Evolutionary conservation across 2,113 vertebrate species (phyloP), one percentile per base, ranked within the genome.

Genomic region (Argyrosomus japonicus): DNA sequence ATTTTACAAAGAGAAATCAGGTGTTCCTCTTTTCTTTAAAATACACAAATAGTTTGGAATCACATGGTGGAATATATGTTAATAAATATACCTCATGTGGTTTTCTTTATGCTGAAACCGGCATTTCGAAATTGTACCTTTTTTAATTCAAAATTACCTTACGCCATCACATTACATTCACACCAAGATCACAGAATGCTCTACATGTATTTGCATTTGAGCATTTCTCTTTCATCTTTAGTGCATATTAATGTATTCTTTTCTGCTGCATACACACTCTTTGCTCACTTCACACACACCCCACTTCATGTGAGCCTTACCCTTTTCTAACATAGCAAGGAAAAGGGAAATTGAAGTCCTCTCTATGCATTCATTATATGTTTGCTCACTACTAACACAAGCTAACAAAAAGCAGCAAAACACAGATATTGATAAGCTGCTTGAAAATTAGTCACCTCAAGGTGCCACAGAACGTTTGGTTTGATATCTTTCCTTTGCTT

Each of bases 211-310:
- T 83, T 74, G 85, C 85, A 82, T 88, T 90, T 79, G 48, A 84
- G 82, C 79, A 54, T 87, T 88, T 83, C 61, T 76, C 88, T 88
- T 91, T 91, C 76, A 91, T 90, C 80, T 88, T 87, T 17, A 14
- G 53, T 60, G 85, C 85, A 88, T 88, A 85, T 84, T 81, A 82
- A 84, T 89, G 86, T 75, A 62, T 82, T 88, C 48, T 79, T 74
- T 85, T 83, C 69, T 81, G 78, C 83, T 75, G 80, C 87, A 77
- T 57, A 57, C 74, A 85, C 87, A 77, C 62, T 82, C 83, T 78
- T 64, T 65, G 72, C 83, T 76, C 50, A 40, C 53, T 81, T 75
- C 68, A 65, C 69, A 65, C 56, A 27, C 70, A 36, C 48, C 53
- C 61, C 14, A 17, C 75, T 75, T 74, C 62, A 40, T 47, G 50